A percentile compares a stretch with the other conserved stretches of the same genome.
Conservation (phyloP, 1,140 invertebrate genomes). For the Nebria ingens region DNA sequence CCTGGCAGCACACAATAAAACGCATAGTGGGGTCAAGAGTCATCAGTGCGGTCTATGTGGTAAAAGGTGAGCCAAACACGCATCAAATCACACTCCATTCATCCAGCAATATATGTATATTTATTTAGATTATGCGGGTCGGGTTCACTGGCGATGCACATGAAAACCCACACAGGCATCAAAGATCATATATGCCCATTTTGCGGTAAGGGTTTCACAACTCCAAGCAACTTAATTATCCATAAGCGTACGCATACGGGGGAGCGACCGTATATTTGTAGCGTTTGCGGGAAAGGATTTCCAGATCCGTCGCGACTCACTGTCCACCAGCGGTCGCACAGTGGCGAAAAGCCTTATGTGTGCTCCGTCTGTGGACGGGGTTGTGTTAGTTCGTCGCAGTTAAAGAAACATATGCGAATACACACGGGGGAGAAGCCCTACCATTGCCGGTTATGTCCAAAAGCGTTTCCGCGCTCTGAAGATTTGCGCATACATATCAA, state of each 20-base stretch:
- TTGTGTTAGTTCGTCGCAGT: constrained; percentile 20
- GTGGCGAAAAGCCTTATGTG: constrained; percentile 45
- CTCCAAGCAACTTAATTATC: constrained; percentile 32
- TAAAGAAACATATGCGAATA: constrained; percentile 25
- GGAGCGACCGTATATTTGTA: constrained; percentile 18
- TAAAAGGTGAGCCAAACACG: constrained; percentile 23
- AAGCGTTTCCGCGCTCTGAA: constrained; percentile 32
- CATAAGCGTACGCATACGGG: constrained; percentile 50
- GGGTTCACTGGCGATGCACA: constrained; percentile 33
- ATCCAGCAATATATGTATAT: constrained; percentile 20
- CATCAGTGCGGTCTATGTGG: constrained; percentile 31
- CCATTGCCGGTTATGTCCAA: constrained; percentile 33
- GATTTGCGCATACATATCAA: constrained; percentile 30
- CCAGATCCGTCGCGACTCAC: constrained; percentile 33
- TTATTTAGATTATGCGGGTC: constrained; percentile 28
- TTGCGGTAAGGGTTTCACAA: constrained; percentile 41
- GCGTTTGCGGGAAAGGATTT: constrained; percentile 29
- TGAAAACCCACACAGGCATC: constrained; percentile 20
- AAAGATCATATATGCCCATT: constrained; percentile 20
- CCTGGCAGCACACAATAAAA: constrained; percentile 33
- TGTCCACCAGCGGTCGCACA: constrained; percentile 45
- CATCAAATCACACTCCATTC: constrained; percentile 11
- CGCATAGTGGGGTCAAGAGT: constrained; percentile 28
- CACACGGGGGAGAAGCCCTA: constrained; percentile 37
- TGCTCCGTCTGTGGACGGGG: constrained; percentile 39